Percentiles rank a stretch among this genome's conserved stretches.
Conservation (phyloP, 2,797 vertebrate species). For the Loris lydekkerianus region DNA sequence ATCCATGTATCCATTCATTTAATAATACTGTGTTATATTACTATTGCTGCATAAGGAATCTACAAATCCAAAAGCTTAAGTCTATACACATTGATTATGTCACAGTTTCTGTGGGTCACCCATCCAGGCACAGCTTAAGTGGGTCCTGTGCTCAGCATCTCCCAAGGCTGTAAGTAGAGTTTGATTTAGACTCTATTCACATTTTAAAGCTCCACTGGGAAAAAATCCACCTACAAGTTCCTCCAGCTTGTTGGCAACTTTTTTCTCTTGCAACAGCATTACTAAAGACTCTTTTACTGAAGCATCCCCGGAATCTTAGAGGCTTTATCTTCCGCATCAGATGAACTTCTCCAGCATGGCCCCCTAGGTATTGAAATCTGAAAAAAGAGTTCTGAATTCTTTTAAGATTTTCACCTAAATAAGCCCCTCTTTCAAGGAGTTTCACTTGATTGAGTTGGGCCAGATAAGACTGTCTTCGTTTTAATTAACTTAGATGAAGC, state of each 20-base stretch:
- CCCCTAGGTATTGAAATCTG: neutral
- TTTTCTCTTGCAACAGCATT: neutral
- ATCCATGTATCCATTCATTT: too few species aligned
- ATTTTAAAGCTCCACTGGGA: neutral
- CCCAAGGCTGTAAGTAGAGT: neutral
- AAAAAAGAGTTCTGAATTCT: neutral
- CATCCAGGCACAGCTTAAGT: neutral
- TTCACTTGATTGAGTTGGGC: neutral
- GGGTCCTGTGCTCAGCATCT: neutral
- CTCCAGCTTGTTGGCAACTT: neutral
- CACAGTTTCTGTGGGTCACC: neutral
- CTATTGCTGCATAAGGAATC: neutral
- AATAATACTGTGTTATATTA: neutral
- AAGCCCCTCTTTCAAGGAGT: neutral
- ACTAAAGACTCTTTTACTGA: neutral
- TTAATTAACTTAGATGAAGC: neutral
- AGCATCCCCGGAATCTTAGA: neutral
- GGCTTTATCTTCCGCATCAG: neutral
- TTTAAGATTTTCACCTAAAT: neutral
- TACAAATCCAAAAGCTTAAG: neutral
- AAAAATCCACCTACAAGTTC: neutral
- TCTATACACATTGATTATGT: neutral
- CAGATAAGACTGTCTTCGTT: neutral
- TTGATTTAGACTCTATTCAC: neutral
- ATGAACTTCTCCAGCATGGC: neutral